Percentiles rank a stretch among this genome's conserved stretches.
phyloP scores from a whole-genome alignment of 2,888 invertebrate species.

The Plebejus argus region DNA sequence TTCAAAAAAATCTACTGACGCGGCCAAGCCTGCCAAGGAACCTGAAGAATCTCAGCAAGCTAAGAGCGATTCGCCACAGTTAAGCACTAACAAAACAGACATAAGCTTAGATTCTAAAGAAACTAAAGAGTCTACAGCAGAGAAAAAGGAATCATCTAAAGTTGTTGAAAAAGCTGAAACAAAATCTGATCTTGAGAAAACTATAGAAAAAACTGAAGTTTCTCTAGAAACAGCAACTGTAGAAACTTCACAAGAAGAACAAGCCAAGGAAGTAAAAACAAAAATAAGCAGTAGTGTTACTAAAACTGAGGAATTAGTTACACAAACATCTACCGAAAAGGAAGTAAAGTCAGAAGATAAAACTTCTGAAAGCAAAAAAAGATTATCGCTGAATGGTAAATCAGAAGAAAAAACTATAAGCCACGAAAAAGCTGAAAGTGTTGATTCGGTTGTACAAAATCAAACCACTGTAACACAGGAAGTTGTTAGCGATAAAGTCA shows the following conservation, averaged over 20 bases:
- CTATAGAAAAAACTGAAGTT: constrained; percentile 8
- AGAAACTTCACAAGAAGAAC: not conserved
- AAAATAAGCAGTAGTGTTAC: not conserved
- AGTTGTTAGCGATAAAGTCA: constrained; percentile 10
- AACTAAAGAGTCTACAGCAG: not conserved
- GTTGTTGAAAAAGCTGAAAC: not conserved
- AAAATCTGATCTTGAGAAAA: not conserved
- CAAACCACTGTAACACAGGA: constrained; percentile 19
- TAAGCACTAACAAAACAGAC: constrained; percentile 29
- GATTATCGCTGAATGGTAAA: not conserved
- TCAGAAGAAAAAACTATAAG: not conserved
- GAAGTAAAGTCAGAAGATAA: constrained; percentile 5
- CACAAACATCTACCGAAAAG: not conserved
- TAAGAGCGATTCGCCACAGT: constrained; percentile 34
- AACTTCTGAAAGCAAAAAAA: not conserved
- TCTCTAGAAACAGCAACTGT: not conserved
- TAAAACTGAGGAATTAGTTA: not conserved
- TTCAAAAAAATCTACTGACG: constrained; percentile 10
- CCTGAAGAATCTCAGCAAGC: constrained; percentile 10
- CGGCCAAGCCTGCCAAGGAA: not conserved
- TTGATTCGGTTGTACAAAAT: not conserved
- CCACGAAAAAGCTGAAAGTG: not conserved
- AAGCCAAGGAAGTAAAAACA: not conserved
- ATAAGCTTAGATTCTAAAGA: not conserved
- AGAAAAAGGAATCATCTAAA: not conserved